phyloP scores from a whole-genome alignment of 1,140 invertebrate genomes.

The Hyles euphorbiae region DNA sequence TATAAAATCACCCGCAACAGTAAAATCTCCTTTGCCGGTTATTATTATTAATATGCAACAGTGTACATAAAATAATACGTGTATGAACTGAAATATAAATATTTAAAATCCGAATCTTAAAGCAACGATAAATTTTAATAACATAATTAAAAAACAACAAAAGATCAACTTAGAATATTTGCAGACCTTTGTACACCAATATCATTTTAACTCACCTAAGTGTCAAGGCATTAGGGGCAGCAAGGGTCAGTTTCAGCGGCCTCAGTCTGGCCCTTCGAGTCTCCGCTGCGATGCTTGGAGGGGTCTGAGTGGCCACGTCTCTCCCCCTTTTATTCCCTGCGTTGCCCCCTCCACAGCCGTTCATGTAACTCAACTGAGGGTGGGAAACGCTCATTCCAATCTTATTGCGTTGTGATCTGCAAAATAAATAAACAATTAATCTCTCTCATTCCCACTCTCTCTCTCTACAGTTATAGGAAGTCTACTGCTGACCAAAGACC shows the following conservation, averaged over 20 bases:
- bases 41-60: no score
- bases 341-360: slow-evolving; percentile 65
- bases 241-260: slow-evolving; percentile 80
- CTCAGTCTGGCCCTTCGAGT: slow-evolving; percentile 80
- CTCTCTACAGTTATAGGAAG: neutral
- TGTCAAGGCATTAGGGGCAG: slow-evolving; percentile 77
- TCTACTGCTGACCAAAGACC: no score
- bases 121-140: no score
- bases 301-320: slow-evolving; percentile 82
- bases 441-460: neutral
- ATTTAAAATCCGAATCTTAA: no score
- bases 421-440: slow-evolving; percentile 6
- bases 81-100: no score
- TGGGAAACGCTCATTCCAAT: slow-evolving; percentile 73
- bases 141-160: no score
- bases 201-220: slow-evolving; percentile 70
- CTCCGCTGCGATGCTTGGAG: slow-evolving; percentile 80
- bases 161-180: no score
- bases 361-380: slow-evolving; percentile 77
- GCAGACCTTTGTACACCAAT: no score
- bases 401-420: slow-evolving; percentile 52
- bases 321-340: slow-evolving; percentile 43
- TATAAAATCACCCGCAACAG: no score
- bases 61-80: no score
- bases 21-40: no score